Evolutionary conservation across 2,888 invertebrate species (phyloP).

Genomic region (Colletes collaris): DNA sequence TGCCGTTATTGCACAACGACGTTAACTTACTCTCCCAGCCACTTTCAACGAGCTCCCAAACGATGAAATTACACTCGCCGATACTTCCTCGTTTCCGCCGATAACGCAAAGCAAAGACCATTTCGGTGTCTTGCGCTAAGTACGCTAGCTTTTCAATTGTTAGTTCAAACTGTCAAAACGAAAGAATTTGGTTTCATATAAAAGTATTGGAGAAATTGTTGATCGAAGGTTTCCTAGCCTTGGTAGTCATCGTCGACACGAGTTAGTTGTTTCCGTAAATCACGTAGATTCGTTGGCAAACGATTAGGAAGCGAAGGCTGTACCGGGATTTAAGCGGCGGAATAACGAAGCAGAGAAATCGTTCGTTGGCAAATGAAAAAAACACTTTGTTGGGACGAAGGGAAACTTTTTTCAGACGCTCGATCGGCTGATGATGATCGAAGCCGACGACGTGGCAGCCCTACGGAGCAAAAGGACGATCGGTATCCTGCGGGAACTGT

Average conservation of each 20-base stretch:
- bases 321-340: too few species aligned
- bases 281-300: neutral
- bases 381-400: conserved; percentile 60
- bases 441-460: conserved; percentile 87
- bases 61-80: neutral
- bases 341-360: too few species aligned
- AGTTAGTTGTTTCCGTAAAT: too few species aligned
- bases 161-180: too few species aligned
- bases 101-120: neutral
- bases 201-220: too few species aligned
- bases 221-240: too few species aligned
- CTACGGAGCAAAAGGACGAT: conserved; percentile 91
- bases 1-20: conserved; percentile 22
- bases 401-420: conserved; percentile 85
- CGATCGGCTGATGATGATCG: conserved; percentile 87
- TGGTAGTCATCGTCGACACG: too few species aligned
- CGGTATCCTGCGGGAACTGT: conserved; percentile 89
- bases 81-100: conserved; percentile 17
- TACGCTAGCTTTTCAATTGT: too few species aligned
- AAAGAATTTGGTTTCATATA: too few species aligned
- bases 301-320: neutral
- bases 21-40: conserved; percentile 8
- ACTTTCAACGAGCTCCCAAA: conserved; percentile 20
- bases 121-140: neutral
- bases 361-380: neutral